Percentiles rank a stretch among this genome's conserved stretches.
phyloP scores from a whole-genome alignment of 2,888 invertebrate genomes.

The Synanthedon vespiformis region DNA sequence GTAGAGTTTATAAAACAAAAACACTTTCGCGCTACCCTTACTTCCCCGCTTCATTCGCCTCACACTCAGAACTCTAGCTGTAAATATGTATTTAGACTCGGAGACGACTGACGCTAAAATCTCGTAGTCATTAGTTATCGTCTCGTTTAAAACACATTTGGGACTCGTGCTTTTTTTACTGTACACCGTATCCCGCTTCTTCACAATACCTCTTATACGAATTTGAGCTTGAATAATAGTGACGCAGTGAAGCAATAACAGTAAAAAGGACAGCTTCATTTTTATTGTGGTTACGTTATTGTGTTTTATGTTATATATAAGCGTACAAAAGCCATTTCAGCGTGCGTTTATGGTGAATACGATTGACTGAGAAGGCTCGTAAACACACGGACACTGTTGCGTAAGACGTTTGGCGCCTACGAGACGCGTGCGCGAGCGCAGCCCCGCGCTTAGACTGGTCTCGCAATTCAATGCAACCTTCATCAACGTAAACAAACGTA shows the following conservation, averaged over 20 bases:
- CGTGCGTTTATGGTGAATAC: constrained; percentile 29
- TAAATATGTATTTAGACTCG: constrained; percentile 67
- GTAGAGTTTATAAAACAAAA: constrained; percentile 60
- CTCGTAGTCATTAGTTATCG: constrained; percentile 69
- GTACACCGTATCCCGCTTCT: constrained; percentile 50
- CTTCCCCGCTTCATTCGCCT: constrained; percentile 57
- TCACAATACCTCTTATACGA: constrained; percentile 45
- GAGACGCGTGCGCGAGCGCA: constrained; percentile 68
- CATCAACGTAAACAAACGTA: constrained; percentile 64
- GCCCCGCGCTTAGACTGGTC: constrained; percentile 61
- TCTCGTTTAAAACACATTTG: constrained; percentile 67
- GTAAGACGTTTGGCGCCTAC: constrained; percentile 59
- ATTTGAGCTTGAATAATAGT: constrained; percentile 45
- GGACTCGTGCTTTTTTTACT: constrained; percentile 57
- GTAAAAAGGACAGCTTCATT: constrained; percentile 53
- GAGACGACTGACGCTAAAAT: constrained; percentile 66
- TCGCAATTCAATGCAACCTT: constrained; percentile 68
- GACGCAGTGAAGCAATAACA: constrained; percentile 45
- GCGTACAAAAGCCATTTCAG: constrained; percentile 30
- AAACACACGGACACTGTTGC: constrained; percentile 46
- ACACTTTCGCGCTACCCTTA: constrained; percentile 47
- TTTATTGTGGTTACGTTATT: constrained; percentile 26
- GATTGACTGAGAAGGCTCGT: constrained; percentile 40
- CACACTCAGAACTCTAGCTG: constrained; percentile 59
- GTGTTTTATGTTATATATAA: constrained; percentile 22